Evolutionary conservation across 2,888 invertebrate genomes (phyloP), one percentile per base, ranked within the genome.

Genomic region (Oligia strigilis): DNA sequence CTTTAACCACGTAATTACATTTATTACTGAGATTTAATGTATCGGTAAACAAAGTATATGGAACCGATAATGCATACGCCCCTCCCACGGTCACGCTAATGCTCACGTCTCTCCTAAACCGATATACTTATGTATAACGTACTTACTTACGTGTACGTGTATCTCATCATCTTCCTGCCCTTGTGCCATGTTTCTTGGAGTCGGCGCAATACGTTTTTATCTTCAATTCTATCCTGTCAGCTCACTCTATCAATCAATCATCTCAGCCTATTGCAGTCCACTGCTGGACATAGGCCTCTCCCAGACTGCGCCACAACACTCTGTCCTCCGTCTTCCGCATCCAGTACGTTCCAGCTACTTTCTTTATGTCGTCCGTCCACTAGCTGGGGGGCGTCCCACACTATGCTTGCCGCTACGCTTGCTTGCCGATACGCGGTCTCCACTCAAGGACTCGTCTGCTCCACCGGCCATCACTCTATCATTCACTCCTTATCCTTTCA

Each of bases 1-100:
- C 82, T 83, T 84, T 80, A 83, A 67, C 36, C 11, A 72, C 29
- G 52, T 69, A 49, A 78, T 52, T 52, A n/a, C n/a, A 66, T 52
- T 82, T 58, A 49, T 40, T 82, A 69, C 14, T 58, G 55, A 29
- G 19, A 29, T 69, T 49, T 40, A 58, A 76, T 82, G 29, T n/a
- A 43, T 49, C 40, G n/a, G 49, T 58, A 49, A 75, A 69, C 17
- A 62, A 62, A 46, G 17, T n/a, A n/a, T n/a, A n/a, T n/a, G 19
- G 6, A 40, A 40, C 66, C 36, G 23, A 23, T 65, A 11, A 36
- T 36, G 13, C 23, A 64, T 40, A 40, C 0, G 40, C 5, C 40
- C 40, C 40, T 40, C 40, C 40, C 40, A 40, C 40, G 40, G 5
- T 40, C 40, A 40, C 40, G 40, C 0, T 23, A 46, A 66, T 13